These are phyloP conservation scores for Drosophila kikkawai DNA, from an alignment of 1,140 invertebrate genomes.

Conservation along the genomic window DNA sequence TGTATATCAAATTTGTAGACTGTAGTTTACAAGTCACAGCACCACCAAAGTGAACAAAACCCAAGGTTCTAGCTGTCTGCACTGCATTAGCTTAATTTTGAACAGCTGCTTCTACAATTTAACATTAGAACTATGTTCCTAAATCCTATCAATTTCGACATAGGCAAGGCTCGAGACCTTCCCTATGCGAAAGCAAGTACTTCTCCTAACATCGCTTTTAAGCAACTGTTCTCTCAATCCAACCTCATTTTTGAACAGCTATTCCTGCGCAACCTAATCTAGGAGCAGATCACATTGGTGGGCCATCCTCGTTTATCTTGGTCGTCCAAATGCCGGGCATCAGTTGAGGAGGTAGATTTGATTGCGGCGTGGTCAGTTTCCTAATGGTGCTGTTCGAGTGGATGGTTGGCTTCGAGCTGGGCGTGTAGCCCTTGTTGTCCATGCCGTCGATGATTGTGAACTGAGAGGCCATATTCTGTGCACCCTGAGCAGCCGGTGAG, in stretches of 20 bases:
- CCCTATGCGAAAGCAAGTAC: not conserved
- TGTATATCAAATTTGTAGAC: constrained; percentile 64
- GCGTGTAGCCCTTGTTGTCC: constrained; percentile 74
- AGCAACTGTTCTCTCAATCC: not conserved
- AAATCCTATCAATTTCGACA: not conserved
- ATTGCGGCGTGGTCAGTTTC: constrained; percentile 75
- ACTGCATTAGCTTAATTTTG: constrained; percentile 14
- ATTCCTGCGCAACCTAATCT: constrained; percentile 6
- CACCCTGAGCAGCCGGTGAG: constrained; percentile 46
- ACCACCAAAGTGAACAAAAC: constrained; percentile 35
- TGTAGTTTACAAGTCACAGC: constrained; percentile 43
- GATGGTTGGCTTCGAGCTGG: constrained; percentile 66
- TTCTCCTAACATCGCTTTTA: not conserved
- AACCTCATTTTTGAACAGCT: not conserved
- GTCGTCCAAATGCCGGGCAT: constrained; percentile 84
- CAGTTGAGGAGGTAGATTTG: constrained; percentile 83
- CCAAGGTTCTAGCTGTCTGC: constrained; percentile 13
- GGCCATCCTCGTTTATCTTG: constrained; percentile 69
- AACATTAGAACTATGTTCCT: not conserved
- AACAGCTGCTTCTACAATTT: constrained; percentile 22
- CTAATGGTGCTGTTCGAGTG: constrained; percentile 60
- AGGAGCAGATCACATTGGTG: constrained; percentile 58
- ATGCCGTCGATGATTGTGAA: constrained; percentile 72
- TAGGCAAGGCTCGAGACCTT: not conserved
- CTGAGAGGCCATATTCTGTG: constrained; percentile 73